Evolutionary conservation across 2,113 vertebrate species (phyloP).

Genomic region (Lophius piscatorius): DNA sequence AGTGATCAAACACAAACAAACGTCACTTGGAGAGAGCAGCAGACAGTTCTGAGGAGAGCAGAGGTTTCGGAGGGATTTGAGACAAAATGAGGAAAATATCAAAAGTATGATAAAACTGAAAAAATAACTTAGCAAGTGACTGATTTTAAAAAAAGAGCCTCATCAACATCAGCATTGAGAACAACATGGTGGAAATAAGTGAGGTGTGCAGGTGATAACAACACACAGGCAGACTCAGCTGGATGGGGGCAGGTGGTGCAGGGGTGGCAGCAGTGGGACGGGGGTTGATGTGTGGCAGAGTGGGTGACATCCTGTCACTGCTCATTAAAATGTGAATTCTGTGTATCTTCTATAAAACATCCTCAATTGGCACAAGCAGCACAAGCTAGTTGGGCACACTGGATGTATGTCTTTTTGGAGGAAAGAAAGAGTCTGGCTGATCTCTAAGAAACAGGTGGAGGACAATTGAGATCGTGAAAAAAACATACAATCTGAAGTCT

Average conservation of each 20-base stretch:
- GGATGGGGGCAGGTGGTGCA: slow-evolving; percentile 69
- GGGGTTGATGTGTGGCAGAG: slow-evolving; percentile 57
- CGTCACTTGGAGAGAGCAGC: slow-evolving; percentile 36
- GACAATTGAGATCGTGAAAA: slow-evolving; percentile 17
- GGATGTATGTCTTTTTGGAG: slow-evolving; percentile 26
- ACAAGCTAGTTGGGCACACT: slow-evolving; percentile 34
- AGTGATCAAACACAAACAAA: slow-evolving; percentile 58
- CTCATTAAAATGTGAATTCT: slow-evolving; percentile 69
- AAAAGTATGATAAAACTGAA: slow-evolving; percentile 23
- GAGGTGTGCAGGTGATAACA: slow-evolving; percentile 39
- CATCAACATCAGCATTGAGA: slow-evolving; percentile 21
- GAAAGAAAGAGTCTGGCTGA: slow-evolving; percentile 15
- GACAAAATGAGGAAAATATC: slow-evolving; percentile 5
- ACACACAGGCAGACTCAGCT: slow-evolving; percentile 65
- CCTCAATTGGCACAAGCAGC: slow-evolving; percentile 44
- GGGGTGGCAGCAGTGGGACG: slow-evolving; percentile 46
- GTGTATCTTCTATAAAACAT: slow-evolving; percentile 51
- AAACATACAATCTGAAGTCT: slow-evolving; percentile 9
- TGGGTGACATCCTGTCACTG: slow-evolving; percentile 71
- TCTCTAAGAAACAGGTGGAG: slow-evolving; percentile 16
- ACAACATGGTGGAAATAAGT: slow-evolving; percentile 4
- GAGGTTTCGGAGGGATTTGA: slow-evolving; percentile 10
- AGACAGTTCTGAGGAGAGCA: slow-evolving; percentile 35
- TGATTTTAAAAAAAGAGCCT: too few species aligned
- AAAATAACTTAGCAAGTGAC: background rate